A percentile compares a stretch with the other conserved stretches of the same genome.
phyloP scores from a whole-genome alignment of 2,888 invertebrate genomes.

The Cheilosia grossa region DNA sequence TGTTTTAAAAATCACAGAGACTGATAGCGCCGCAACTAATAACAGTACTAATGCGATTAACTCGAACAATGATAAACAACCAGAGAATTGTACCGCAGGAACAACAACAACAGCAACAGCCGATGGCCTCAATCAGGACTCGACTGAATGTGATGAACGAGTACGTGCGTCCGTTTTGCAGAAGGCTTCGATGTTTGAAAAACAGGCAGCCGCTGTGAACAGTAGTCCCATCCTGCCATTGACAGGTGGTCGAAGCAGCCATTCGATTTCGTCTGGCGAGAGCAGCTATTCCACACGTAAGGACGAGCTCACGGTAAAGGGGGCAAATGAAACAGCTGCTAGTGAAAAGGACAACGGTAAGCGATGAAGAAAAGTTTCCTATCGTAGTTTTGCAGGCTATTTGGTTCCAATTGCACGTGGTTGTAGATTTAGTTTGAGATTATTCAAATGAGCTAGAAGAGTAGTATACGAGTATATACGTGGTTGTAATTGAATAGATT shows the following conservation, averaged over 20 bases:
- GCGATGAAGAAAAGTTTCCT: slow-evolving; percentile 20
- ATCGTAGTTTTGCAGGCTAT: neutral
- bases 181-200: slow-evolving; percentile 83
- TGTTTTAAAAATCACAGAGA: slow-evolving; percentile 82
- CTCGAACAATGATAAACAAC: slow-evolving; percentile 54
- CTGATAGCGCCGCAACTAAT: slow-evolving; percentile 75
- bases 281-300: slow-evolving; percentile 75
- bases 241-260: slow-evolving; percentile 68
- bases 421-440: slow-evolving; percentile 63
- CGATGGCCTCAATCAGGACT: slow-evolving; percentile 64
- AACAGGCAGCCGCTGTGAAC: slow-evolving; percentile 80
- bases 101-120: slow-evolving; percentile 34
- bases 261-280: slow-evolving; percentile 73
- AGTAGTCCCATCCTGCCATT: slow-evolving; percentile 73
- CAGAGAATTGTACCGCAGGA: slow-evolving; percentile 59
- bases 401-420: slow-evolving; percentile 6
- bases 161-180: slow-evolving; percentile 83
- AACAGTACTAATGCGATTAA: slow-evolving; percentile 62
- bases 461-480: neutral
- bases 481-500: neutral
- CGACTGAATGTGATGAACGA: slow-evolving; percentile 80
- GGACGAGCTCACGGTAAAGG: slow-evolving; percentile 76
- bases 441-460: neutral
- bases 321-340: slow-evolving; percentile 50
- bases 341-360: slow-evolving; percentile 77